Base-by-base conservation (phyloP, 2,797 vertebrate species). In the Crax fasciolata region DNA sequence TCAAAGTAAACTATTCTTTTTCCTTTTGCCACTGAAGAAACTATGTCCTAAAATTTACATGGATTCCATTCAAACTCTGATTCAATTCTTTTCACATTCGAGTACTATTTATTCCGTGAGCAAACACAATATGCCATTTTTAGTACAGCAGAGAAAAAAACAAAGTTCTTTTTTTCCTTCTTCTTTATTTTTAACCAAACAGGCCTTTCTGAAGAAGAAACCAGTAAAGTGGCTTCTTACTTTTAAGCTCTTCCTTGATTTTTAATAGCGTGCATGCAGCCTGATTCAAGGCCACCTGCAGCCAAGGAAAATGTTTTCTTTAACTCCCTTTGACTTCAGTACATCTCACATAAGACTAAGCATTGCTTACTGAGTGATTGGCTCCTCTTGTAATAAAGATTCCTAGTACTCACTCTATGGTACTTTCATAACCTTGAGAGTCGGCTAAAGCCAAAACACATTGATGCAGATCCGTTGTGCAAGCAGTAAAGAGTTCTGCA, bases 81-180 rank as follows among this genome's bases (percentile, higher is more conserved):
- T 88, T 84, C 84, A 90, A 48, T 95, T 96, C 91, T 94, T 91
- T 93, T 65, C 76, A 66, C 48, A 5, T 90, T 78, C 3, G 2
- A 72, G 70, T 81, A 79, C 77, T 93, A 88, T 94, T 96, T 97
- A 89, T 94, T 92, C 82, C 80, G 66, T 38, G 75, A 72, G 63
- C 55, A 93, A 95, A 88, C 80, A 91, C n/a, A 89, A 75, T 61
- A 66, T 94, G 78, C 89, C 94, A 93, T 93, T 96, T 96, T 95
- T 95, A 95, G 82, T 67, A 57, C 23, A 83, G 77, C 48, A 73
- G 70, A 86, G 91, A 59, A 94, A 92, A 71, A 94, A 75, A 1
- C 10, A 44, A 87, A 28, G 59, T 55, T 78, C 58, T 58, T 94
- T 93, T 92, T 95, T 95, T 86, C 35, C 39, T 28, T 32, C 32